Conservation (phyloP, 2,797 vertebrate genomes). For the Syncerus caffer region DNA sequence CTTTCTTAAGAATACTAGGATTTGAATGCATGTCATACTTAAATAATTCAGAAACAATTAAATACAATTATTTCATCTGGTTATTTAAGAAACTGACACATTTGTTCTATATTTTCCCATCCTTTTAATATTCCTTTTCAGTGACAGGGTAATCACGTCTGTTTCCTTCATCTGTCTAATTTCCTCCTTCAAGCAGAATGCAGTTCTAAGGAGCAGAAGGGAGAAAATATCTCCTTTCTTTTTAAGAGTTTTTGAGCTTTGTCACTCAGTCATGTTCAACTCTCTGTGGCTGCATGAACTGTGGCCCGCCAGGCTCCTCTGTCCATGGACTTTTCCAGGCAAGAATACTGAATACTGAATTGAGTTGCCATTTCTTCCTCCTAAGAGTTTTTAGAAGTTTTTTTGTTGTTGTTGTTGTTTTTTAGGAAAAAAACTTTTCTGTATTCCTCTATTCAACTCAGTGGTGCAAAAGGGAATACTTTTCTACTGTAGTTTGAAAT, state of each 20-base stretch:
- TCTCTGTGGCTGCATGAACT: neutral
- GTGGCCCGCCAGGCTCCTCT: neutral
- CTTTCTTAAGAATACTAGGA: neutral
- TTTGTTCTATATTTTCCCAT: neutral
- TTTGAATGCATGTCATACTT: neutral
- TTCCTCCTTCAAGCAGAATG: neutral
- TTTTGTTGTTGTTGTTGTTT: neutral
- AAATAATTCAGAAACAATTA: conserved; percentile 6
- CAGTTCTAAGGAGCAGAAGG: neutral
- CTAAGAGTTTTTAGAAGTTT: neutral
- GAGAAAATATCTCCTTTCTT: neutral
- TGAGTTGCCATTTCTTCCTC: neutral
- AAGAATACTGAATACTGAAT: neutral
- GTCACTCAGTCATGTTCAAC: neutral
- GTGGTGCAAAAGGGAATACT: neutral
- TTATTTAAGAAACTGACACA: conserved; percentile 5
- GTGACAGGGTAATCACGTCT: neutral
- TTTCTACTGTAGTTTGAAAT: neutral
- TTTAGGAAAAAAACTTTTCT: neutral
- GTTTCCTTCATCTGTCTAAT: neutral
- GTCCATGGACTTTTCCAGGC: neutral
- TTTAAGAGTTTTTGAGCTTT: neutral
- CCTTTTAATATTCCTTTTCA: conserved; percentile 7
- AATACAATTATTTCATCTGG: neutral
- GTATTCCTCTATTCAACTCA: neutral